Percentiles rank a stretch among this genome's conserved stretches.
phyloP scores from a whole-genome alignment of 2,797 vertebrate species.

The Apogon talboti region DNA sequence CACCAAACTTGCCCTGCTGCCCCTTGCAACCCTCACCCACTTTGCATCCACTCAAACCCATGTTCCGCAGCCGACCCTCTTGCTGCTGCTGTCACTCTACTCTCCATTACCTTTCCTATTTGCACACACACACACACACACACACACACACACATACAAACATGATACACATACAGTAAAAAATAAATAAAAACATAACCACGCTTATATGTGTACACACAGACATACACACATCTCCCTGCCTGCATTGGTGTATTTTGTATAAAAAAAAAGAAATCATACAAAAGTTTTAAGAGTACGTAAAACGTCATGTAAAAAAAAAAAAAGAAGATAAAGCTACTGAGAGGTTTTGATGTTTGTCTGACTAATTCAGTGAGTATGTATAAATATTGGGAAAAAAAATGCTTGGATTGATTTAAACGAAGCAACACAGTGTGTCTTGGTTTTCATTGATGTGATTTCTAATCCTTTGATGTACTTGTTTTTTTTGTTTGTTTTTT shows the following conservation, averaged over 20 bases:
- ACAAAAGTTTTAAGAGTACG: constrained; percentile 82
- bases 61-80: constrained; percentile 67
- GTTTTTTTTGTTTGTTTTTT: constrained; percentile 82
- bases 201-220: constrained; percentile 51
- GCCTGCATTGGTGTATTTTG: constrained; percentile 98
- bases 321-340: constrained; percentile 71
- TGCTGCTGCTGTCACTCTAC: constrained; percentile 79
- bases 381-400: constrained; percentile 86
- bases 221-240: constrained; percentile 73
- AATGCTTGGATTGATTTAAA: constrained; percentile 84
- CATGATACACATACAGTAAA: constrained; percentile 48
- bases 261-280: constrained; percentile 87
- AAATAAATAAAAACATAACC: constrained; percentile 49
- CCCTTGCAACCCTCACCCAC: constrained; percentile 39
- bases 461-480: constrained; percentile 93
- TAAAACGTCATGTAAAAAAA: constrained; percentile 74
- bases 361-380: constrained; percentile 89
- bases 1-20: constrained; percentile 37
- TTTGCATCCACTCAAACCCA: constrained; percentile 58
- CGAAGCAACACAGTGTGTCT: constrained; percentile 85
- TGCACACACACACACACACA: constrained; percentile 50
- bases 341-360: constrained; percentile 88
- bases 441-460: constrained; percentile 91
- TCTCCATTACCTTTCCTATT: constrained; percentile 58
- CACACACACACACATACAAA: constrained; percentile 27